Percentiles rank a stretch among this genome's conserved stretches.
phyloP scores from a whole-genome alignment of 2,113 vertebrate species.

The Hyperopisus bebe region DNA sequence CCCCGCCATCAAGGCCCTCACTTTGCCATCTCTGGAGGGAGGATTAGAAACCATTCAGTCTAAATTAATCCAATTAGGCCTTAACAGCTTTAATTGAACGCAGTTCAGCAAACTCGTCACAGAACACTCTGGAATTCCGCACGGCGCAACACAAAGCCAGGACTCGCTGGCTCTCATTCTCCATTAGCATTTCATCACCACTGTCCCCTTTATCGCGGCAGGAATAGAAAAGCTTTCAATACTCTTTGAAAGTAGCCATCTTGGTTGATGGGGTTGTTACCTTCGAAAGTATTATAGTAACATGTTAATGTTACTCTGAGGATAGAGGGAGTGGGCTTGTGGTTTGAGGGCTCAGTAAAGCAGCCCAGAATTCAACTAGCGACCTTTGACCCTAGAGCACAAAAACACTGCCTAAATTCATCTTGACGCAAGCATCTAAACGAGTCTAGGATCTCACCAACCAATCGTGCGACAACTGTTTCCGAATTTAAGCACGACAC shows the following conservation, averaged over 20 bases:
- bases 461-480: neutral
- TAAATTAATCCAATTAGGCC: conserved; percentile 21
- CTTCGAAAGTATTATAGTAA: neutral
- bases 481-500: neutral
- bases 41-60: conserved; percentile 16
- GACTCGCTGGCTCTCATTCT: neutral
- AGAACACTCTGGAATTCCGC: neutral
- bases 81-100: conserved; percentile 12
- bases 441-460: neutral
- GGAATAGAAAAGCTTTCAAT: neutral
- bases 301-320: neutral
- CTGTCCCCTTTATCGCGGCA: neutral
- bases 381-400: neutral
- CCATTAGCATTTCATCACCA: conserved; percentile 7
- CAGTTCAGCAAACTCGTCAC: neutral
- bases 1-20: neutral
- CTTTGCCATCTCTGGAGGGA: neutral
- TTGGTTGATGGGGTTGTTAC: neutral
- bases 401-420: neutral
- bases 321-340: too few relatives aligned
- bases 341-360: neutral
- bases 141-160: neutral
- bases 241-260: neutral
- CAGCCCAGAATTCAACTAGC: neutral
- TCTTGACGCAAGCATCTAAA: neutral